Conservation (phyloP, 2,888 invertebrate species). For the Oscheius myriophilus region DNA sequence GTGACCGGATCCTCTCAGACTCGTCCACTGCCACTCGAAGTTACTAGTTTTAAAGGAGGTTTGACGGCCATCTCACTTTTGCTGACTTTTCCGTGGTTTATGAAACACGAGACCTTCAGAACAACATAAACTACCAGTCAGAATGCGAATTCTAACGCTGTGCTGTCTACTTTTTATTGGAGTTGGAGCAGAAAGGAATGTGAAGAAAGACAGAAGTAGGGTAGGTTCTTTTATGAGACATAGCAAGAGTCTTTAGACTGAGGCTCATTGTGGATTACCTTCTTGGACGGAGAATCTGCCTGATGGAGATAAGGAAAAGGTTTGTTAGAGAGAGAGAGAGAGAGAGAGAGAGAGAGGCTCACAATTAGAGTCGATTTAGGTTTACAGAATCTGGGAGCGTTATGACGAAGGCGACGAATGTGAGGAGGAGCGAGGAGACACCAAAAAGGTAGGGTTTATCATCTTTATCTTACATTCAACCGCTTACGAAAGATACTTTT, state of each 20-base stretch:
- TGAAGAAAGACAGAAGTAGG: constrained; percentile 10
- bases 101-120: too few relatives aligned
- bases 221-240: neutral
- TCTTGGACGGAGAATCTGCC: constrained; percentile 14
- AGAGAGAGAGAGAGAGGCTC: neutral
- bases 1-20: too few relatives aligned
- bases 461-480: neutral
- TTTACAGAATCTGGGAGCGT: constrained; percentile 18
- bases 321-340: neutral
- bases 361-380: constrained; percentile 6
- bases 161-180: neutral
- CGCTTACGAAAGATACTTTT: too few relatives aligned
- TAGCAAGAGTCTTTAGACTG: constrained; percentile 9
- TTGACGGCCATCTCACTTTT: too few relatives aligned
- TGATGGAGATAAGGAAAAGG: constrained; percentile 3
- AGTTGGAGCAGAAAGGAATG: neutral
- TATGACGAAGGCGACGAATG: constrained; percentile 24
- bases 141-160: too few relatives aligned
- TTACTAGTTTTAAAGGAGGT: too few relatives aligned
- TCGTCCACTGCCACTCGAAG: too few relatives aligned
- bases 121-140: too few relatives aligned
- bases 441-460: constrained; percentile 13
- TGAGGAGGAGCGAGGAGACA: constrained; percentile 12
- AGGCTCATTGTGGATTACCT: constrained; percentile 21
- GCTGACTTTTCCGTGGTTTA: too few relatives aligned